These are phyloP conservation scores for Fukomys damarensis DNA, from an alignment of 2,113 vertebrate genomes.

Conservation along the genomic window DNA sequence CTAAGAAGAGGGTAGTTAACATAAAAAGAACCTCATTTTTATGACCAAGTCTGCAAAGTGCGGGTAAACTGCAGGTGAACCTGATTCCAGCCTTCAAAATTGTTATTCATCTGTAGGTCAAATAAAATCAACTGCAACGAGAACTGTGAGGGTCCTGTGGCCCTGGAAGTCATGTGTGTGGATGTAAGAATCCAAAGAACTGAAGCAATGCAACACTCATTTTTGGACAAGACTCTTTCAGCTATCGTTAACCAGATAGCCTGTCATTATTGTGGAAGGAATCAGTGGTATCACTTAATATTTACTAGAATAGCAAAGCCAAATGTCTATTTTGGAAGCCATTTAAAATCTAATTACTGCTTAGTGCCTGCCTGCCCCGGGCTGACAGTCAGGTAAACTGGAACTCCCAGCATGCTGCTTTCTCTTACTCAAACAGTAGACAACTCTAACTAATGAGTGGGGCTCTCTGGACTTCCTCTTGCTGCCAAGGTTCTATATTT, in stretches of 20 bases:
- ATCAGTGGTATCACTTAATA: neutral
- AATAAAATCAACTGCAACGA: constrained; percentile 58
- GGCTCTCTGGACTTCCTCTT: neutral
- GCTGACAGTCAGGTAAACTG: neutral
- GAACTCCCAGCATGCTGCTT: neutral
- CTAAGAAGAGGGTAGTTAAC: constrained; percentile 68
- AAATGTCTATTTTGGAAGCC: neutral
- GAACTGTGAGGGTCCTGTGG: constrained; percentile 38
- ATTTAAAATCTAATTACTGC: neutral
- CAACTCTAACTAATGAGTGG: neutral
- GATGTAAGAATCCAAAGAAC: constrained; percentile 45
- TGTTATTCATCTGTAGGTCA: constrained; percentile 69
- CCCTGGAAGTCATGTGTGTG: neutral
- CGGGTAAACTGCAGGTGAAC: constrained; percentile 60
- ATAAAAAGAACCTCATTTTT: constrained; percentile 60
- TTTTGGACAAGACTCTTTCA: neutral
- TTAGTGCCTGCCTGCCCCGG: neutral
- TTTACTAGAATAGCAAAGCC: constrained; percentile 25
- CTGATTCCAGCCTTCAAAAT: neutral
- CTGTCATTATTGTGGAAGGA: constrained; percentile 23
- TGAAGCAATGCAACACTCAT: constrained; percentile 15
- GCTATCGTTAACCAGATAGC: neutral
- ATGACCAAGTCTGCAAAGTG: constrained; percentile 54
- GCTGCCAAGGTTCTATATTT: neutral
- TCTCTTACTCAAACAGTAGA: neutral